Percentiles rank a stretch among this genome's conserved stretches.
phyloP scores from a whole-genome alignment of 2,797 vertebrate genomes.

The Pseudochirops cupreus region DNA sequence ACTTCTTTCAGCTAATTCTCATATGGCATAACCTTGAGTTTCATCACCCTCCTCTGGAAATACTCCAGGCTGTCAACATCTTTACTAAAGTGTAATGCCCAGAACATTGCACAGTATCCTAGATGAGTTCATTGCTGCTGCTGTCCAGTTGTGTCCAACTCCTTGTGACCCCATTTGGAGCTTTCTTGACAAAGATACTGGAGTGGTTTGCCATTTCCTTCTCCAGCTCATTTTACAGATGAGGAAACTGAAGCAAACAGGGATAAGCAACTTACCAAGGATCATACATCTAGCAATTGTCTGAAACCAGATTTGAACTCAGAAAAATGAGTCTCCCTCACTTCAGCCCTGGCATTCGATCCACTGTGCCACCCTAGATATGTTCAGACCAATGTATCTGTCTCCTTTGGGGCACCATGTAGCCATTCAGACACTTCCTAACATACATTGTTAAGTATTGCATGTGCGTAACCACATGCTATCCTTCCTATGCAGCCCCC shows the following conservation, averaged over 20 bases:
- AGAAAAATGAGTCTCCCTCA: background rate
- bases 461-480: background rate
- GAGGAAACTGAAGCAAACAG: too few relatives aligned
- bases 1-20: background rate
- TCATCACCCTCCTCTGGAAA: background rate
- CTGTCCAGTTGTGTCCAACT: background rate
- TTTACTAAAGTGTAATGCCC: background rate
- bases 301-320: background rate
- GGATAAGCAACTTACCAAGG: background rate
- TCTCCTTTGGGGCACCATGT: background rate
- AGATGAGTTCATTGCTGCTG: background rate
- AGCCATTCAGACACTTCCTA: background rate
- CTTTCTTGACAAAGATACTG: background rate
- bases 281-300: background rate
- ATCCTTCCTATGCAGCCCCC: background rate
- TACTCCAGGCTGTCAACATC: background rate
- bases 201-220: background rate
- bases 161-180: background rate
- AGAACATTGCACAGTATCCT: background rate
- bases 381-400: background rate
- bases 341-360: background rate
- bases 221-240: background rate
- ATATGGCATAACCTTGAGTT: background rate
- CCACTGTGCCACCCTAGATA: background rate
- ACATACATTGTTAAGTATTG: background rate